Evolutionary conservation across 2,888 invertebrate genomes (phyloP).

Genomic region (Argyresthia goedartella): DNA sequence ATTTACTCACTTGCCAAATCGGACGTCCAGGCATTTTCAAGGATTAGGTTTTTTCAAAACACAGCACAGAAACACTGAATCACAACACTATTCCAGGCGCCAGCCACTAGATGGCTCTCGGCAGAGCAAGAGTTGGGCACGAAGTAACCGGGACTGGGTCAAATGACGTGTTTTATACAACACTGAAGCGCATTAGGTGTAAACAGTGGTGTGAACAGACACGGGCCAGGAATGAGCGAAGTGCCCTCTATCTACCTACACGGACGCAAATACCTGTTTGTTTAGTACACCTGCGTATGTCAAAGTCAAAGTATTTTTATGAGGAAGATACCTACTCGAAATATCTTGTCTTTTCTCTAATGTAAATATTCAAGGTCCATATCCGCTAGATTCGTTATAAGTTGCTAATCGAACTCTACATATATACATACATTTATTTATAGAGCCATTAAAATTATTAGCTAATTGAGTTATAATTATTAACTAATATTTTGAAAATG

Average conservation of each 20-base stretch:
- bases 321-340: not conserved
- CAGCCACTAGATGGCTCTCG: conserved; percentile 64
- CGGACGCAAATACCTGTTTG: not conserved
- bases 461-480: too few species aligned
- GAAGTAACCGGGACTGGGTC: conserved; percentile 63
- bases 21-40: conserved; percentile 81
- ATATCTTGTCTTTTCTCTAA: not conserved
- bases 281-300: not conserved
- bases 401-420: not conserved
- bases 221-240: conserved; percentile 28
- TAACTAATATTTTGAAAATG: too few species aligned
- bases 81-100: conserved; percentile 34
- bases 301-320: not conserved
- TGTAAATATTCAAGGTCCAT: not conserved
- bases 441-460: too few species aligned
- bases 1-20: conserved; percentile 76
- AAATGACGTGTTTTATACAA: conserved; percentile 67
- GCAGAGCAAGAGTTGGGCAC: conserved; percentile 56
- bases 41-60: conserved; percentile 25
- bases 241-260: not conserved
- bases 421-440: too few species aligned
- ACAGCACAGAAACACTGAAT: conserved; percentile 36
- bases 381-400: not conserved
- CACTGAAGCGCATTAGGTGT: conserved; percentile 42
- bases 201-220: conserved; percentile 57